These are phyloP conservation scores for Cryptus viduatorius DNA, from an alignment of 2,888 invertebrate species.

Conservation along the genomic window DNA sequence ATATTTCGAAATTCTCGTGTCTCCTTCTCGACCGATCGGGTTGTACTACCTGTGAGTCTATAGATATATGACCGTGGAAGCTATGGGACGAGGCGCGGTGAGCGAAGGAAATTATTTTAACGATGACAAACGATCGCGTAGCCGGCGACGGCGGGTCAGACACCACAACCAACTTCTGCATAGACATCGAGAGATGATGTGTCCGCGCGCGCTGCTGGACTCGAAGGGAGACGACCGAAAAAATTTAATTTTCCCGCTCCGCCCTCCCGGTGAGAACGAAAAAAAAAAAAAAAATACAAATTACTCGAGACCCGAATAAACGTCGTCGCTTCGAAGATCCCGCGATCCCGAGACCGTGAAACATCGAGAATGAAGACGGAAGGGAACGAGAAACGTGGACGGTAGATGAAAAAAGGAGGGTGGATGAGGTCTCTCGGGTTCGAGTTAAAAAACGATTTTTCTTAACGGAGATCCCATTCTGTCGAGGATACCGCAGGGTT, in stretches of 20 bases:
- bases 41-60: slow-evolving; percentile 64
- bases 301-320: slow-evolving; percentile 75
- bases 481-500: slow-evolving; percentile 58
- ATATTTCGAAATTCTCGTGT: slow-evolving; percentile 51
- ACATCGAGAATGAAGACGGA: slow-evolving; percentile 45
- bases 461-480: slow-evolving; percentile 70
- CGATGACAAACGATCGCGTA: slow-evolving; percentile 80
- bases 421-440: slow-evolving; percentile 45
- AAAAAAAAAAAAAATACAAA: slow-evolving; percentile 76
- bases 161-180: slow-evolving; percentile 5
- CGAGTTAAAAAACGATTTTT: slow-evolving; percentile 81
- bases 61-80: slow-evolving; percentile 40
- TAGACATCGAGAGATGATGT: slow-evolving; percentile 22
- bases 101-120: slow-evolving; percentile 80
- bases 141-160: slow-evolving; percentile 50
- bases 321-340: slow-evolving; percentile 71
- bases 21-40: slow-evolving; percentile 40
- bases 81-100: slow-evolving; percentile 46
- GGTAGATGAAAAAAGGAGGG: slow-evolving; percentile 59
- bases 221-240: slow-evolving; percentile 66
- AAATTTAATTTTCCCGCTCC: slow-evolving; percentile 79
- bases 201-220: slow-evolving; percentile 39
- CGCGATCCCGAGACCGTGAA: slow-evolving; percentile 40
- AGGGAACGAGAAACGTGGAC: slow-evolving; percentile 3
- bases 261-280: slow-evolving; percentile 73